A percentile compares a stretch with the other conserved stretches of the same genome.
Evolutionary conservation across 2,797 vertebrate species (phyloP).

Genomic region (Dicrostonyx torquatus): DNA sequence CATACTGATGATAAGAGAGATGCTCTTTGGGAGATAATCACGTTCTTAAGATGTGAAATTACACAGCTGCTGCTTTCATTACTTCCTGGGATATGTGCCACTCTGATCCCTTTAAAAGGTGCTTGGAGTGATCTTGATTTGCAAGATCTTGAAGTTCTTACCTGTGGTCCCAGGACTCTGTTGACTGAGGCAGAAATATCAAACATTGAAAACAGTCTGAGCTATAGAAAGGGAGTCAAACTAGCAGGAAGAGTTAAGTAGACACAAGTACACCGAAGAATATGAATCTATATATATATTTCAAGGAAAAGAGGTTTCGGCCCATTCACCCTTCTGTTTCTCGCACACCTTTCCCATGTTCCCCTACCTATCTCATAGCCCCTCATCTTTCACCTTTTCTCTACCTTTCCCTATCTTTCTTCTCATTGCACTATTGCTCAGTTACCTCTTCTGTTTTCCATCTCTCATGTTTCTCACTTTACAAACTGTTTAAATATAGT

Average conservation of each 20-base stretch:
- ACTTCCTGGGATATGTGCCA: neutral
- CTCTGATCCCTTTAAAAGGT: neutral
- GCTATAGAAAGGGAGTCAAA: neutral
- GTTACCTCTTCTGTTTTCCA: neutral
- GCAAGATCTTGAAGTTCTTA: neutral
- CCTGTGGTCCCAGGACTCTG: neutral
- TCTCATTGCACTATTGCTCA: neutral
- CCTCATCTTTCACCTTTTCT: fast-evolving
- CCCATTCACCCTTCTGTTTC: neutral
- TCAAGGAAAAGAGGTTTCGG: neutral
- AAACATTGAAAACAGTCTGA: neutral
- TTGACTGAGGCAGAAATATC: no score
- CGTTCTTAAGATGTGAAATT: neutral
- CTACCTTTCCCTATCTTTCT: fast-evolving
- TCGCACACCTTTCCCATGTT: fast-evolving
- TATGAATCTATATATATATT: neutral
- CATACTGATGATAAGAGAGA: neutral
- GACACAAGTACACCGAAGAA: neutral
- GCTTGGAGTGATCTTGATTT: neutral
- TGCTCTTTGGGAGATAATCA: neutral
- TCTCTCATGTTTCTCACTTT: neutral
- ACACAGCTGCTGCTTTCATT: neutral
- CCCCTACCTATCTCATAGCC: neutral
- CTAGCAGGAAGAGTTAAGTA: neutral
- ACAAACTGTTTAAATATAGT: slow-evolving; percentile 41